Conservation (phyloP, 1,140 invertebrate species). For the Liolophura sinensis region DNA sequence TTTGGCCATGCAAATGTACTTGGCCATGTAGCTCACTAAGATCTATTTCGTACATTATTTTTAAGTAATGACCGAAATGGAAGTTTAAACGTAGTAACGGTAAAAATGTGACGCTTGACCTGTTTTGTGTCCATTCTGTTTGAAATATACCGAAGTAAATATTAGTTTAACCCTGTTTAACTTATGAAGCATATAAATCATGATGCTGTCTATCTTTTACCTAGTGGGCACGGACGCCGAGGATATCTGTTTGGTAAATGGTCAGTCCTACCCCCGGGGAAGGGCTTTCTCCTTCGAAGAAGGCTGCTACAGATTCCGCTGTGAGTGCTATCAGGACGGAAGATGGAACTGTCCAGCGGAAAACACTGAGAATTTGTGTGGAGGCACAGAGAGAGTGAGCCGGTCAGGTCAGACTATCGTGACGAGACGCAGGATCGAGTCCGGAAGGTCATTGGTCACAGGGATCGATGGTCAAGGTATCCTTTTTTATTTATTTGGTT, state of each 20-base stretch:
- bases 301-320: constrained; percentile 18
- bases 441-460: constrained; percentile 16
- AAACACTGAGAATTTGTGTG: constrained; percentile 12
- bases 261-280: constrained; percentile 13
- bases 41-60: too few species aligned
- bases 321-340: constrained; percentile 13
- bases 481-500: too few species aligned
- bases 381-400: constrained; percentile 3
- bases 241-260: constrained; percentile 14
- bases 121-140: constrained; percentile 18
- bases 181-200: background rate
- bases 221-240: constrained; percentile 11
- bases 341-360: constrained; percentile 18
- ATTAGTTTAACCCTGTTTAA: constrained; percentile 4
- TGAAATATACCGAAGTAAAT: constrained; percentile 11
- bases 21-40: too few species aligned
- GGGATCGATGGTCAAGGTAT: constrained; percentile 9
- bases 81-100: too few species aligned
- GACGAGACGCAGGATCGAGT: constrained; percentile 8
- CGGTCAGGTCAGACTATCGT: constrained; percentile 9
- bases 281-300: constrained; percentile 25
- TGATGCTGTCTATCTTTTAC: constrained; percentile 4
- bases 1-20: too few species aligned
- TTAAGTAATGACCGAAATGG: too few species aligned
- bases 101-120: too few species aligned